Conservation (phyloP, 2,888 invertebrate species). For the Harpagoxenus sublaevis region DNA sequence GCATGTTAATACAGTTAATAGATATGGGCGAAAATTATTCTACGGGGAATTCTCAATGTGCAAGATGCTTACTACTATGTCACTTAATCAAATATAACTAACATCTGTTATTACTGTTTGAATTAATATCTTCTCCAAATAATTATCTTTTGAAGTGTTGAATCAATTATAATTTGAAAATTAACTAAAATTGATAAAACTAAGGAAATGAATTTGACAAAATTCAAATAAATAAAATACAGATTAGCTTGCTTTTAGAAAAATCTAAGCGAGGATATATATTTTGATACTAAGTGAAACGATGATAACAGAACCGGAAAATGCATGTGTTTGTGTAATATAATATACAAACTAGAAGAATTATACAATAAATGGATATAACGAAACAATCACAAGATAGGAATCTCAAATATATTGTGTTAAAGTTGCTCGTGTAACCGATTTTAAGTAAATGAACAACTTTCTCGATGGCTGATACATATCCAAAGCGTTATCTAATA, state of each 20-base stretch:
- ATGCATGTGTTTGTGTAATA: no score
- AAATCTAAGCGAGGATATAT: not conserved
- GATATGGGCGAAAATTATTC: constrained; percentile 41
- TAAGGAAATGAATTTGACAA: not conserved
- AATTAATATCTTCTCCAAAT: not conserved
- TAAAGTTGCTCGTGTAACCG: not conserved
- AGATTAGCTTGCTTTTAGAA: not conserved
- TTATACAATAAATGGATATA: not conserved
- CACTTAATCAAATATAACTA: not conserved
- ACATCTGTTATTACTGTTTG: not conserved
- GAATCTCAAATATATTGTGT: not conserved
- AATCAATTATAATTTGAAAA: not conserved
- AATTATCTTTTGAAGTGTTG: not conserved
- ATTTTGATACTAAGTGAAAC: not conserved
- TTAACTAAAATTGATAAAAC: constrained; percentile 47
- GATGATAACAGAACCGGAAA: not conserved
- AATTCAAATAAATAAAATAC: not conserved
- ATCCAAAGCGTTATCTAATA: constrained; percentile 42
- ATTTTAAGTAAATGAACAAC: constrained; percentile 11
- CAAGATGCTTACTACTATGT: not conserved
- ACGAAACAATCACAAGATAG: not conserved
- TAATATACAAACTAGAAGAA: not conserved
- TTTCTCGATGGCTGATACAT: not conserved
- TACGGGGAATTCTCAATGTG: not conserved
- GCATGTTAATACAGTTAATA: not conserved